These are phyloP conservation scores for Hetaerina titia DNA, from an alignment of 2,888 invertebrate species.

Conservation along the genomic window DNA sequence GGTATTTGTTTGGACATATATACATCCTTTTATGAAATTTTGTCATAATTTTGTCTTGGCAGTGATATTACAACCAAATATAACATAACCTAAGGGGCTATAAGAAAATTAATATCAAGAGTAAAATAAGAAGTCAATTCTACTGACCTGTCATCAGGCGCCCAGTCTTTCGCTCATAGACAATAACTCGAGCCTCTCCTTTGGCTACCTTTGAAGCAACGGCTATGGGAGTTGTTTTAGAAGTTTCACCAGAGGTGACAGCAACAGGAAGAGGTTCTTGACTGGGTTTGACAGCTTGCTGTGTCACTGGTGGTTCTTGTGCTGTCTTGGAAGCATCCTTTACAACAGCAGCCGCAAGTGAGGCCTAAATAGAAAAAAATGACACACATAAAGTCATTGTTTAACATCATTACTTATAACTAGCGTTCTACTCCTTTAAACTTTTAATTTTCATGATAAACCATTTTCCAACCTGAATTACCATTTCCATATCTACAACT, in stretches of 20 bases:
- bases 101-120: no score
- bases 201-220: conserved; percentile 49
- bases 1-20: no score
- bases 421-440: no score
- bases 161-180: conserved; percentile 91
- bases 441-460: no score
- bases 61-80: no score
- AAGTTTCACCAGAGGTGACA: not conserved
- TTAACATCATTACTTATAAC: not conserved
- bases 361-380: conserved; percentile 17
- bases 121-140: not conserved
- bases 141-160: conserved; percentile 79
- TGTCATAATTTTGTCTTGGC: no score
- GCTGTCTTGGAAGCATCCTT: not conserved
- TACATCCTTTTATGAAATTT: no score
- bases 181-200: conserved; percentile 81
- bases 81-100: no score
- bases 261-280: not conserved
- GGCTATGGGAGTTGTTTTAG: not conserved
- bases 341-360: not conserved
- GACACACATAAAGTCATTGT: not conserved
- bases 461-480: no score
- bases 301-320: not conserved
- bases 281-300: not conserved
- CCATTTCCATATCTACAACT: no score